Evolutionary conservation across 2,797 vertebrate genomes (phyloP).

Genomic region (Phoebastria nigripes): DNA sequence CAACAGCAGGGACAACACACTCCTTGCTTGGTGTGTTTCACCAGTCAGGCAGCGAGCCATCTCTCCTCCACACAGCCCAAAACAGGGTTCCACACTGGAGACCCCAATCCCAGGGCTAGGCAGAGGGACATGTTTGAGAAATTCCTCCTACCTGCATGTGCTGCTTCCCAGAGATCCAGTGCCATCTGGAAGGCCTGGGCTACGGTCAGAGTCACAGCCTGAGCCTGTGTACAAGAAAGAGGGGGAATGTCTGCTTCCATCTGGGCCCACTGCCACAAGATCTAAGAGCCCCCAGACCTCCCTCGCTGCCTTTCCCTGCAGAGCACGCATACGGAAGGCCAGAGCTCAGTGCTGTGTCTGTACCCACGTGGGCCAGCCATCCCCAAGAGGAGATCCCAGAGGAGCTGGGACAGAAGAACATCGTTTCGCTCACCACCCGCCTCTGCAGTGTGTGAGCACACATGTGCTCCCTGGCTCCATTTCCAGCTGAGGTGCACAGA

Average conservation of each 20-base stretch:
- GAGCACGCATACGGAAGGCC: not conserved
- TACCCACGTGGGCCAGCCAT: not conserved
- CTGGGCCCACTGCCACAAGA: not conserved
- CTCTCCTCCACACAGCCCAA: not conserved
- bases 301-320: not conserved
- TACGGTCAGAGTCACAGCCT: constrained; percentile 91
- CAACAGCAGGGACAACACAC: not conserved
- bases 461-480: not conserved
- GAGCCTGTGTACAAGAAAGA: constrained; percentile 75
- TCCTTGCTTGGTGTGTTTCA: not conserved
- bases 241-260: not conserved
- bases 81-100: not conserved
- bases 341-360: not conserved
- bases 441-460: not conserved
- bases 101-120: not conserved
- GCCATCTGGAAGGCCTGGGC: constrained; percentile 93
- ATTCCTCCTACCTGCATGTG: constrained; percentile 84
- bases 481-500: not conserved
- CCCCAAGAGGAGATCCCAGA: not conserved
- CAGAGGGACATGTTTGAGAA: not conserved
- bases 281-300: not conserved
- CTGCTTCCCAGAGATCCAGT: constrained; percentile 88
- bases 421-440: not conserved
- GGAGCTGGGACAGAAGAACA: not conserved
- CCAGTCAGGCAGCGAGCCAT: not conserved